These are phyloP conservation scores for Sinosuthora webbiana DNA, from an alignment of 2,113 vertebrate species.

Conservation along the genomic window DNA sequence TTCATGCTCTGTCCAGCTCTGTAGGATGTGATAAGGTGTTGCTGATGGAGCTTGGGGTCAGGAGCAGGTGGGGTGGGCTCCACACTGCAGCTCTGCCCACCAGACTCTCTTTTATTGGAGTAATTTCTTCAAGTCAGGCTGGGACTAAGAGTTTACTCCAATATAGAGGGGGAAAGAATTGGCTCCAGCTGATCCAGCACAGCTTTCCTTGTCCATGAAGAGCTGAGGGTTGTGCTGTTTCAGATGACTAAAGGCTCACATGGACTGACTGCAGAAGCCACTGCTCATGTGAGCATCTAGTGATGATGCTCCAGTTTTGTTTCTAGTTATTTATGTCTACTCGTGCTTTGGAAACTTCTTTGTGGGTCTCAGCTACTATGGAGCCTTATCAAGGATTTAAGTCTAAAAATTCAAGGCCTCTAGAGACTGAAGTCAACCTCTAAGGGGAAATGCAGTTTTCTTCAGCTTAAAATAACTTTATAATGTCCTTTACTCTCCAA, in stretches of 20 bases:
- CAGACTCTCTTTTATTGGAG: neutral
- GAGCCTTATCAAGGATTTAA: neutral
- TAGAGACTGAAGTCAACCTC: neutral
- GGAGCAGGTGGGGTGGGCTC: neutral
- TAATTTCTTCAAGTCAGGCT: neutral
- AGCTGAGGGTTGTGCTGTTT: neutral
- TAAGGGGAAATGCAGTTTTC: conserved; percentile 1
- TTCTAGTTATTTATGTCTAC: conserved; percentile 23
- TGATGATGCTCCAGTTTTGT: conserved; percentile 20
- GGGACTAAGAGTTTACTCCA: neutral
- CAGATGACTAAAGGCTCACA: conserved; percentile 1
- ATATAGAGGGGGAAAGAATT: neutral
- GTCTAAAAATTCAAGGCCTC: conserved; percentile 3
- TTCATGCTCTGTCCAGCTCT: neutral
- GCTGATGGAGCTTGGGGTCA: neutral
- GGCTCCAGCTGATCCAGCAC: neutral
- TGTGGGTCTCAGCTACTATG: neutral
- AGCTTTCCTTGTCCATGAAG: neutral
- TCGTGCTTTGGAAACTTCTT: conserved; percentile 1
- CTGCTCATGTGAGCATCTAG: neutral
- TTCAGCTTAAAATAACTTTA: conserved; percentile 48
- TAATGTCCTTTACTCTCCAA: conserved; percentile 37
- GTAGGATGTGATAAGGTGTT: neutral
- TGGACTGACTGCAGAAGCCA: neutral
- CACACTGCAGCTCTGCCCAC: neutral